Percentiles rank a stretch among this genome's conserved stretches.
Evolutionary conservation across 2,113 vertebrate species (phyloP).

Genomic region (Actinemys pallida): DNA sequence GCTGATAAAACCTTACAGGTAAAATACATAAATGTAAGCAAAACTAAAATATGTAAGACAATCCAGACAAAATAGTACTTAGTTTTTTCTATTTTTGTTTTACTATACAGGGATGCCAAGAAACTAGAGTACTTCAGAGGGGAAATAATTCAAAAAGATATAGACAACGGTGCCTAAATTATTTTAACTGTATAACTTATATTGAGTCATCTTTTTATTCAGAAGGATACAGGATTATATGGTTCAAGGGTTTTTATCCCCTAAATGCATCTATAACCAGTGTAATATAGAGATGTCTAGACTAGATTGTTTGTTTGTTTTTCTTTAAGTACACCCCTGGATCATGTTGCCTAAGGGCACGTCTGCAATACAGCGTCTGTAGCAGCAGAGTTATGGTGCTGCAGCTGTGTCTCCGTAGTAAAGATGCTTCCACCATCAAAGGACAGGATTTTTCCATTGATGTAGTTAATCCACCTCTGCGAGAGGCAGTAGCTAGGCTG

Average conservation of each 20-base stretch:
- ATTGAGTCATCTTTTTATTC: background rate
- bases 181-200: background rate
- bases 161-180: background rate
- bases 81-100: background rate
- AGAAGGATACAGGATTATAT: background rate
- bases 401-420: too few species aligned
- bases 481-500: background rate
- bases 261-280: background rate
- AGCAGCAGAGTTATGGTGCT: background rate
- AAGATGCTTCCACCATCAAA: too few species aligned
- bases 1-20: conserved; percentile 93
- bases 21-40: conserved; percentile 5
- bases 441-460: background rate
- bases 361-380: background rate
- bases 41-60: background rate
- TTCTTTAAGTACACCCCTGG: background rate
- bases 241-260: background rate
- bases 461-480: background rate
- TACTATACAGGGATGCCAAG: background rate
- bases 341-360: background rate
- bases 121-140: background rate
- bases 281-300: rapidly evolving
- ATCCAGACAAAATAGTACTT: background rate
- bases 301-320: background rate
- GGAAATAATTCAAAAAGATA: background rate